Base-by-base conservation (phyloP, 2,888 invertebrate genomes). In the Exephanes ischioxanthus region DNA sequence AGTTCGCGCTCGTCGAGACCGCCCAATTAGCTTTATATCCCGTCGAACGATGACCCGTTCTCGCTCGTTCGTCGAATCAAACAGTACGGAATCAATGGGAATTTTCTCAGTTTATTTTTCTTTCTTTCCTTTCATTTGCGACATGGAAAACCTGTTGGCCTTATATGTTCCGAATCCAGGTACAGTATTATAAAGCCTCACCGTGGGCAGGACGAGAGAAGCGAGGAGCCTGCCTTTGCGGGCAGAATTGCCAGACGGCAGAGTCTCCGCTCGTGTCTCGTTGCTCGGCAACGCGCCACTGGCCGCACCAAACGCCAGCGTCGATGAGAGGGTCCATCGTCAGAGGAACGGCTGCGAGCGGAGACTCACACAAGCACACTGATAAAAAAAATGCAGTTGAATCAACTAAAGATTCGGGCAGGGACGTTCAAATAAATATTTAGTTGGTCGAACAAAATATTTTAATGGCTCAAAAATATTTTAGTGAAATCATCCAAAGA, bases 271-370 rank as follows among this genome's bases (percentile, higher is more conserved):
- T 26, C 30, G 61, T 63, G 93, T 92, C 92, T 93, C 91, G 93
- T 93, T 93, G 92, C 93, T 90, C 89, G 88, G 93, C 93, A 93
- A 93, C 93, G 91, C 89, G 89, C 89, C 89, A 88, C 89, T 90
- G 89, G 89, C 88, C 83, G 87, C 87, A 87, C 84, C 72, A 51
- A 67, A 70, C 51, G 55, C 72, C 61, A 77, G 70, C 87, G 88
- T 89, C 89, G 89, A 89, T 89, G 90, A 88, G 88, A 89, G 89
- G 88, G 83, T 83, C 61, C 78, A 79, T 71, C 81, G 80, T 73
- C 68, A 63, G 84, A 87, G 86, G 76, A 83, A 86, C 85, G 79
- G 87, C 86, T 80, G 83, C 85, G 75, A 88, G 85, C 77, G 66
- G 79, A 81, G 71, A 84, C 77, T 85, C 75, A 86, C 81, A 78